Evolutionary conservation across 1,140 invertebrate species (phyloP), one percentile per base, ranked within the genome.

Genomic region (Mercenaria mercenaria): DNA sequence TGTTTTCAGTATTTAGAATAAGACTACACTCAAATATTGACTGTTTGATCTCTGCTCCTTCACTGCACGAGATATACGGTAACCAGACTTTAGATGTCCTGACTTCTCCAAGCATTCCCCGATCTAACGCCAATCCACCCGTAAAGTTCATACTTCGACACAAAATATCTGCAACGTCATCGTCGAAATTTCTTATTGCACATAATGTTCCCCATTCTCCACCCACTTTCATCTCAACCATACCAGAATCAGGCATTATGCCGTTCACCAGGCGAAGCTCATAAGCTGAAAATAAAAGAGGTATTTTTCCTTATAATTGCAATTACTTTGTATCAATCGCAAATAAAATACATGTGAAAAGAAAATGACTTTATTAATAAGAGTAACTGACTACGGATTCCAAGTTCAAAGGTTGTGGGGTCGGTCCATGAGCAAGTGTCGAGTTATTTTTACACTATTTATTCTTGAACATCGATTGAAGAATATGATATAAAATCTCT

Each of bases 171-270:
- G 85, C 85, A 4, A 79, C 72, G 52, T 87, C 85, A 79, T 87
- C 85, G 56, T 87, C 74, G 56, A 87, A 87, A 43, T 61, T 39
- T 43, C 74, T 56, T 0, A 61, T 43, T 10, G 47, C 85, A 47
- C 85, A 87, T 23, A 87, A 67, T 43, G 76, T 26, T 47, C 85
- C 37, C 85, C 85, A 87, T 23, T 41, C 52, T 26, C 52, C 85
- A 64, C 74, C 74, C 74, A 87, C 85, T 79, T 79, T 76, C 72
- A 87, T 87, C 39, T 87, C 85, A 1, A 87, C 74, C 72, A 87
- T 59, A 32, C 85, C 85, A 15, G 69, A 77, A 41, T 79, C 29
- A 0, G 32, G 85, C 18, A 15, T 11, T 18, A 64, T 52, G 8
- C 74, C 85, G 39, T 79, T 79, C 32, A 87, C 52, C 10, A 87